phyloP scores from a whole-genome alignment of 2,113 vertebrate genomes.

The Bubalus kerabau region DNA sequence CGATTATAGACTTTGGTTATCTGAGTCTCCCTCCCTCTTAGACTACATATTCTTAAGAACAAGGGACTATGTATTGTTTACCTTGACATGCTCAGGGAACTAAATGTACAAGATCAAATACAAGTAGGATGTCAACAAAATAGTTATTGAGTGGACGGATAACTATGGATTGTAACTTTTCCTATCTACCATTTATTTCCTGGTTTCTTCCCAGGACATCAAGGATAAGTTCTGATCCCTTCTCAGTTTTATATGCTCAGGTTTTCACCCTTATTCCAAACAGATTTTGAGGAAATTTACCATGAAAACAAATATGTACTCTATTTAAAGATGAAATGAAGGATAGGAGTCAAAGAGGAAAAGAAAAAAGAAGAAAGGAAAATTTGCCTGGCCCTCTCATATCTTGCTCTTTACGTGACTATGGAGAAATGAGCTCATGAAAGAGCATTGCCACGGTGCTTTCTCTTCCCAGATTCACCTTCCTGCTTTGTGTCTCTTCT shows the following conservation, averaged over 20 bases:
- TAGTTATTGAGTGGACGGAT: background rate
- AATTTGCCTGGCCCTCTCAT: background rate
- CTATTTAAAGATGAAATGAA: background rate
- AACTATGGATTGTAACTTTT: background rate
- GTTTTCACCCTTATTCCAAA: background rate
- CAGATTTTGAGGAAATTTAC: background rate
- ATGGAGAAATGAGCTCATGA: background rate
- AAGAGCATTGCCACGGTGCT: rapidly evolving
- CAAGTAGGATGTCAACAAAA: background rate
- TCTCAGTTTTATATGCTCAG: background rate
- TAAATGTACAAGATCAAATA: background rate
- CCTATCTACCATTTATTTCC: background rate
- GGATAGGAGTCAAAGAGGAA: background rate
- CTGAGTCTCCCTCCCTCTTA: background rate
- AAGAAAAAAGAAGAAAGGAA: background rate
- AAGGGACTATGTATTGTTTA: background rate
- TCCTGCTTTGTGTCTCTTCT: background rate
- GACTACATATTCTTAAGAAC: background rate
- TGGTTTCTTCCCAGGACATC: background rate
- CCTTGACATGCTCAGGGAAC: background rate
- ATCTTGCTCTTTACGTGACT: background rate
- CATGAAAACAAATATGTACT: background rate
- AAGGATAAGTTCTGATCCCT: background rate
- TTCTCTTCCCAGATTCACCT: background rate
- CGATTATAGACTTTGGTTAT: background rate